Percentiles rank a stretch among this genome's conserved stretches.
Evolutionary conservation across 2,113 vertebrate species (phyloP).

Genomic region (Aphelocoma coerulescens): DNA sequence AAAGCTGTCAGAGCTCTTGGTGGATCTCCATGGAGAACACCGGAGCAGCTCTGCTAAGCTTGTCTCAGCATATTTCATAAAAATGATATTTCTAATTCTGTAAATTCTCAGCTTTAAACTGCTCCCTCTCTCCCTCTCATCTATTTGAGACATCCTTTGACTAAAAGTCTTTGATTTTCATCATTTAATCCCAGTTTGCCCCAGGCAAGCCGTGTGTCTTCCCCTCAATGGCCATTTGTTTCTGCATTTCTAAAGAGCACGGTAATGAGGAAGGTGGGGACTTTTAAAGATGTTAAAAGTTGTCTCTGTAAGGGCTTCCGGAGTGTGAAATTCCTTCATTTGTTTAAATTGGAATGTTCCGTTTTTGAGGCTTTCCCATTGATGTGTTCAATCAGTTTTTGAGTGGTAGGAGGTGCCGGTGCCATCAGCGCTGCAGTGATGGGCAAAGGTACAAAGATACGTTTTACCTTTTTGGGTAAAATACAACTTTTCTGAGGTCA

Average conservation of each 20-base stretch:
- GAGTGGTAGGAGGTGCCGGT: neutral
- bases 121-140: neutral
- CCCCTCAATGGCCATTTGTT: neutral
- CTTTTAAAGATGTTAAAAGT: neutral
- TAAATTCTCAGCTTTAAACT: neutral
- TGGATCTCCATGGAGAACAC: neutral
- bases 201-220: neutral
- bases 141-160: neutral
- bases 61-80: neutral
- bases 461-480: neutral
- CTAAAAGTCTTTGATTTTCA: neutral
- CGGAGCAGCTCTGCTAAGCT: neutral
- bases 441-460: neutral
- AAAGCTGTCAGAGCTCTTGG: neutral
- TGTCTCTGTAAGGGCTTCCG: neutral
- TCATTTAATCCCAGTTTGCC: neutral
- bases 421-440: neutral
- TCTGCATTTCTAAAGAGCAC: neutral
- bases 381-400: rapidly evolving
- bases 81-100: neutral
- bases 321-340: neutral
- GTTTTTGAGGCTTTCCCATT: neutral
- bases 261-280: neutral
- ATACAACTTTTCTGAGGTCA: neutral
- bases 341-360: neutral